Conservation (phyloP, 2,888 invertebrate species). For the Platycheirus rosarum region DNA sequence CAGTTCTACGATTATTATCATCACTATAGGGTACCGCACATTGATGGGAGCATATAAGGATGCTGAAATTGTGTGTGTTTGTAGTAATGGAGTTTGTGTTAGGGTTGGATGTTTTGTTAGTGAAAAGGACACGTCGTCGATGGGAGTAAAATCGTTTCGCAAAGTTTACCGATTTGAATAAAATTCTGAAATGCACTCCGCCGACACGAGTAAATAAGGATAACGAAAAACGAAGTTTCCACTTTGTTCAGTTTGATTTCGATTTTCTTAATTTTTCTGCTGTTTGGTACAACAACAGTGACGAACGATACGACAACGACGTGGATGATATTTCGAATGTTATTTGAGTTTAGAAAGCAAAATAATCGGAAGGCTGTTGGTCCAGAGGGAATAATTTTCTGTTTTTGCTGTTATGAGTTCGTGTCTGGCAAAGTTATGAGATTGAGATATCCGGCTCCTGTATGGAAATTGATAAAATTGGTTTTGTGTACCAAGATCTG, state of each 20-base stretch:
- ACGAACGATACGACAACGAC: neutral
- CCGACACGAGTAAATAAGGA: constrained; percentile 55
- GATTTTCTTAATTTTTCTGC: neutral
- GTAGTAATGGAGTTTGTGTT: neutral
- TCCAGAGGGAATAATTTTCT: neutral
- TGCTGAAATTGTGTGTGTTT: neutral
- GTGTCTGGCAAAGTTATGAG: no score
- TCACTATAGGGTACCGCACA: constrained; percentile 15
- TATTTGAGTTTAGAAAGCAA: neutral
- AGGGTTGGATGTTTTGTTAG: neutral
- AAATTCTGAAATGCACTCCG: constrained; percentile 60
- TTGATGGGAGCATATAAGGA: neutral
- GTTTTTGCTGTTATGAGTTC: neutral
- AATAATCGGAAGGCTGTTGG: no score
- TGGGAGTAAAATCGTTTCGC: constrained; percentile 38
- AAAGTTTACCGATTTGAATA: constrained; percentile 63
- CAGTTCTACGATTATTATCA: constrained; percentile 40
- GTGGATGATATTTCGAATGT: neutral
- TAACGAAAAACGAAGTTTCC: constrained; percentile 40
- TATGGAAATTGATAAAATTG: no score
- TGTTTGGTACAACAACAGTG: neutral
- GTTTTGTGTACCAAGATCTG: no score
- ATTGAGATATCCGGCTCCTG: no score
- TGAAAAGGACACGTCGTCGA: neutral
- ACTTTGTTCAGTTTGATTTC: constrained; percentile 21